phyloP scores from a whole-genome alignment of 2,797 vertebrate species.

The Neopelma chrysocephalum region DNA sequence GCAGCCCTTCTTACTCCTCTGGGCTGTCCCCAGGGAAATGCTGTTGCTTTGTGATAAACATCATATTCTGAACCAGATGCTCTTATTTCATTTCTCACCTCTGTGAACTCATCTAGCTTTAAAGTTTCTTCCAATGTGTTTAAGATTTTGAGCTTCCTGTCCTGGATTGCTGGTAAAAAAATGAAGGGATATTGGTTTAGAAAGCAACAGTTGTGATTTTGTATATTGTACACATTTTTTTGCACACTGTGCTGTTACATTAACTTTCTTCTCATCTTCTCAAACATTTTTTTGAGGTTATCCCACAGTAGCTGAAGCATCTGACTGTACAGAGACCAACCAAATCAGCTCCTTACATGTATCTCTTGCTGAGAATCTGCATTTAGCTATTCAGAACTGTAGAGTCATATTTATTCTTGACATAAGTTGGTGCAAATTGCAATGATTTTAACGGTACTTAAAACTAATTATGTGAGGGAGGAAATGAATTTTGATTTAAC shows the following conservation, averaged over 20 bases:
- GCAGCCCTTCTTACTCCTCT: not conserved
- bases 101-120: constrained; percentile 59
- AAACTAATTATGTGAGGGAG: not conserved
- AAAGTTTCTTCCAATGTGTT: constrained; percentile 53
- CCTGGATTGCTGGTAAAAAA: constrained; percentile 33
- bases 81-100: constrained; percentile 67
- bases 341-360: not conserved
- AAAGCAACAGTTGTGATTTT: not conserved
- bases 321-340: not conserved
- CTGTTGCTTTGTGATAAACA: not conserved
- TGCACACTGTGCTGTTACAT: not conserved
- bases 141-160: constrained; percentile 40
- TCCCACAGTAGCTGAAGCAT: not conserved
- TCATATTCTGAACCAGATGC: not conserved
- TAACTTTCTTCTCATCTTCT: not conserved
- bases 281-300: not conserved
- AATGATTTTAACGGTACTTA: not conserved
- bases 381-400: not conserved
- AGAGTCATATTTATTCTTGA: not conserved
- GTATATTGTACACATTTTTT: not conserved
- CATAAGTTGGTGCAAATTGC: not conserved
- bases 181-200: constrained; percentile 32
- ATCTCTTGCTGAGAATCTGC: not conserved
- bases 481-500: not conserved
- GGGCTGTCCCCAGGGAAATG: not conserved